Evolutionary conservation across 2,888 invertebrate genomes (phyloP).

Genomic region (Apantesis nais): DNA sequence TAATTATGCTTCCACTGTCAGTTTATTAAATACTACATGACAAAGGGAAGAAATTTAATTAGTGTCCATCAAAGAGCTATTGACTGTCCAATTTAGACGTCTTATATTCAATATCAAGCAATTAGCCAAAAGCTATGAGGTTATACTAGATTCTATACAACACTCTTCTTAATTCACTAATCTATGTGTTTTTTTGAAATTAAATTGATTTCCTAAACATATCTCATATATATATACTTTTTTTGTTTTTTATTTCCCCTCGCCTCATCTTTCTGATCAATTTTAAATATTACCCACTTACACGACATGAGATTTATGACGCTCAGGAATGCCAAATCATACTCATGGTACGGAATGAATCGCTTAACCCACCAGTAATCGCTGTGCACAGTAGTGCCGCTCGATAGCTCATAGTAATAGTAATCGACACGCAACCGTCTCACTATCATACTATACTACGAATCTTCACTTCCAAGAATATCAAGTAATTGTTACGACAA

Average conservation of each 20-base stretch:
- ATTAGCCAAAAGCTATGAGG: constrained; percentile 21
- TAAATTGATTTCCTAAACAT: too few species aligned
- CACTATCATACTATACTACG: constrained; percentile 47
- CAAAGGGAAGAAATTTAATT: neutral
- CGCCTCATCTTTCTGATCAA: neutral
- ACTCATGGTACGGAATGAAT: constrained; percentile 28
- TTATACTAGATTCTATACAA: constrained; percentile 22
- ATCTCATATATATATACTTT: too few species aligned
- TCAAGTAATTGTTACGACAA: constrained; percentile 55
- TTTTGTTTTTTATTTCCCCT: too few species aligned
- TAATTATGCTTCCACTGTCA: neutral
- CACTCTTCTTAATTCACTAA: neutral
- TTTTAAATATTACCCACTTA: neutral
- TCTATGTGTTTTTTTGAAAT: neutral
- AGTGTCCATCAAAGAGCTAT: constrained; percentile 17
- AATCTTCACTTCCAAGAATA: constrained; percentile 45
- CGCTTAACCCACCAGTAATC: constrained; percentile 8
- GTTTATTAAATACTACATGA: neutral
- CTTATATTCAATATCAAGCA: constrained; percentile 16
- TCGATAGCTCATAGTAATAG: constrained; percentile 48
- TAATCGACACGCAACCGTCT: constrained; percentile 45
- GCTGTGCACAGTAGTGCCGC: constrained; percentile 41
- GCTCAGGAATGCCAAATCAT: constrained; percentile 33
- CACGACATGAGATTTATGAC: constrained; percentile 21
- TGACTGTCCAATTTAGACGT: constrained; percentile 18